Base-by-base conservation (phyloP, 1,140 invertebrate species). In the Phymastichus coffea region DNA sequence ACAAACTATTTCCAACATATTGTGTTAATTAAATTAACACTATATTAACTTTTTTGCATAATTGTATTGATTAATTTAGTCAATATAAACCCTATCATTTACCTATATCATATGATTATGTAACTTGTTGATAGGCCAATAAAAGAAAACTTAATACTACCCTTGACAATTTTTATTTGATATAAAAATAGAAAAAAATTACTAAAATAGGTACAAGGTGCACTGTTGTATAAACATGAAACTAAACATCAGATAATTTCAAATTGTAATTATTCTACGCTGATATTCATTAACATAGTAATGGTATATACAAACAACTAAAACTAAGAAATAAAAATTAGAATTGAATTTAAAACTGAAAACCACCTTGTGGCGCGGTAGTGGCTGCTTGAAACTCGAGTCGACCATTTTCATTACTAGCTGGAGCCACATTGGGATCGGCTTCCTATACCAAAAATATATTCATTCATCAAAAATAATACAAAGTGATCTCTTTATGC, bases 301-400 rank as follows among this genome's bases (percentile, higher is more conserved):
- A 53, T 44, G 12, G 46, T 59, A 59, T 59, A 47, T 53, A 53
- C 49, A 59, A 33, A 25, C 10, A 25, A 54, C 28, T 61, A 46
- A 22, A 44, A 52, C 8, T 35, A 28, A 23, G 17, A 25, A 19
- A 37, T 53, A 46, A 40, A 44, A 8, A 41, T 17, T 40, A 44
- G 33, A 28, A 37, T 26, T 15, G 9, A 26, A 26, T 47, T 67
- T 66, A 72, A 62, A 70, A 72, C 14, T 70, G 62, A 40, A 68
- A 71, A 25, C 65, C 66, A 30, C 62, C 66, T 58, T 68, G 60
- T 9, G 65, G 69, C 23, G 65, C 33, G 14, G 53, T 9, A n/a
- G 69, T 64, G 17, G 64, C 26, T 30, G 67, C 10, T 66, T 75
- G 69, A 47, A 78, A 78, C 23, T 75, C 64, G 17, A 78, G 37